A percentile compares a stretch with the other conserved stretches of the same genome.
Evolutionary conservation across 2,888 invertebrate genomes (phyloP).

Genomic region (Achlya flavicornis): DNA sequence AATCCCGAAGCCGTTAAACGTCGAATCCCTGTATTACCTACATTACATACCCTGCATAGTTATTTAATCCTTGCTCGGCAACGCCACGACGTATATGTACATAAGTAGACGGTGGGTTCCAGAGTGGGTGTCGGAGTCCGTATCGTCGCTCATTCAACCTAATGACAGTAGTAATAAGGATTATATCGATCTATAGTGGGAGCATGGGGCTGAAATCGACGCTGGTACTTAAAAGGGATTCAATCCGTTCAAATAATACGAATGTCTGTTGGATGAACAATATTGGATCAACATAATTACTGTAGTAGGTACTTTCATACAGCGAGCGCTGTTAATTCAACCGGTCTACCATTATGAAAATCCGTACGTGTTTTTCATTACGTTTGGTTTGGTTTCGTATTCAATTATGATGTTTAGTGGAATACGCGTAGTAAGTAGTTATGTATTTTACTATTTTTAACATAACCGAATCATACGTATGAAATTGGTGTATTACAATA

Average conservation of each 20-base stretch:
- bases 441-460: too few species aligned
- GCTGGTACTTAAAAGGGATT: constrained; percentile 70
- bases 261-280: constrained; percentile 56
- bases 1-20: constrained; percentile 82
- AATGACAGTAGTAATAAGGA: constrained; percentile 63
- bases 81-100: constrained; percentile 50
- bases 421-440: neutral
- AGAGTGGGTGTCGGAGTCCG: constrained; percentile 40
- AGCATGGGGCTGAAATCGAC: constrained; percentile 57
- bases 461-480: too few species aligned
- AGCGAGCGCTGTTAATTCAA: constrained; percentile 46
- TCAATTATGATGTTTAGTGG: neutral
- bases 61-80: constrained; percentile 77
- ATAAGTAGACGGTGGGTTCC: constrained; percentile 46
- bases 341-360: constrained; percentile 30
- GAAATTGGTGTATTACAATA: too few species aligned
- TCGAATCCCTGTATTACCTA: constrained; percentile 79
- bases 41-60: constrained; percentile 77
- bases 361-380: constrained; percentile 21
- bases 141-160: constrained; percentile 57
- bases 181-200: constrained; percentile 56
- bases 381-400: constrained; percentile 14
- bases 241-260: constrained; percentile 66
- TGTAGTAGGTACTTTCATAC: constrained; percentile 40
- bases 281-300: constrained; percentile 45